Evolutionary conservation across 2,797 vertebrate species (phyloP).

Genomic region (Lagodon rhomboides): DNA sequence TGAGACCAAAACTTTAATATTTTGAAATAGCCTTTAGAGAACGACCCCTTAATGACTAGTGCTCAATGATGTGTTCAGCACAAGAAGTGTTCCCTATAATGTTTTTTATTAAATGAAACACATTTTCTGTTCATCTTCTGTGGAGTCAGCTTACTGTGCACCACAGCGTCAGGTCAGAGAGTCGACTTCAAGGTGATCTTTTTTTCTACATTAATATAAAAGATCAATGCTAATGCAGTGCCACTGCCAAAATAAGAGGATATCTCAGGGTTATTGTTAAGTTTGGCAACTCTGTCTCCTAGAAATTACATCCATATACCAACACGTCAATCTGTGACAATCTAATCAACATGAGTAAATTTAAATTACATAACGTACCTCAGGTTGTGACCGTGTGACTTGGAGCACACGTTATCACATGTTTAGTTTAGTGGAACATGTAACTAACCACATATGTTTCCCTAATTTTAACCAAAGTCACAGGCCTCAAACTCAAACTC

Average conservation of each 20-base stretch:
- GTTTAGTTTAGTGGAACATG: background rate
- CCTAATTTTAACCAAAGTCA: background rate
- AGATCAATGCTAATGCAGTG: background rate
- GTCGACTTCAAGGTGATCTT: background rate
- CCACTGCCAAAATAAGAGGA: background rate
- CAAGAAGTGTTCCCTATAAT: background rate
- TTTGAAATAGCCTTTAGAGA: background rate
- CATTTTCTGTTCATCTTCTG: background rate
- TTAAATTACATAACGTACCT: background rate
- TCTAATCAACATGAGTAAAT: background rate
- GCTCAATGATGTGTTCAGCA: background rate
- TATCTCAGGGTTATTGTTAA: slow-evolving; percentile 25
- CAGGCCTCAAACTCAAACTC: background rate
- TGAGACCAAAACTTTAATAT: background rate
- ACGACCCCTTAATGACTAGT: background rate
- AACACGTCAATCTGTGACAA: background rate
- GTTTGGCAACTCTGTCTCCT: background rate
- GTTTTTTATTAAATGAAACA: background rate
- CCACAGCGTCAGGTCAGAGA: background rate
- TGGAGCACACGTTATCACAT: background rate
- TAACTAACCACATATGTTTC: background rate
- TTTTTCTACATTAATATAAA: background rate
- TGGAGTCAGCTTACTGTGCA: background rate
- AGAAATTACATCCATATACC: background rate
- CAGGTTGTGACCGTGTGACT: background rate